Evolutionary conservation across 2,797 vertebrate genomes (phyloP).

Genomic region (Lophius americanus): DNA sequence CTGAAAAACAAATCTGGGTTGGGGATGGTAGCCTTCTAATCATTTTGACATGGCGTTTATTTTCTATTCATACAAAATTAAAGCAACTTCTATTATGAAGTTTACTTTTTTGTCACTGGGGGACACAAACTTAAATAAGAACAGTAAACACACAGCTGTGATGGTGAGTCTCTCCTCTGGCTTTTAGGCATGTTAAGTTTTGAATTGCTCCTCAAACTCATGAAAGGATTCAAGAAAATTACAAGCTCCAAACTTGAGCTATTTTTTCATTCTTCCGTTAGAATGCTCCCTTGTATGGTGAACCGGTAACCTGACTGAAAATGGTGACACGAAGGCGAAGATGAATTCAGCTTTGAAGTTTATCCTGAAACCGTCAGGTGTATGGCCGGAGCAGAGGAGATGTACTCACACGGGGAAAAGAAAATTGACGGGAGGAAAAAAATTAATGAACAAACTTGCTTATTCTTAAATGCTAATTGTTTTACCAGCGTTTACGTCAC

Average conservation of each 20-base stretch:
- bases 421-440: neutral
- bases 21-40: too few species aligned
- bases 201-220: constrained; percentile 6
- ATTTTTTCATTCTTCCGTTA: constrained; percentile 10
- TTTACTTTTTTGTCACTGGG: constrained; percentile 7
- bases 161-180: constrained; percentile 16
- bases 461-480: constrained; percentile 46
- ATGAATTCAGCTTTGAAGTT: constrained; percentile 41
- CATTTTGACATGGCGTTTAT: neutral
- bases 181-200: constrained; percentile 10
- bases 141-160: constrained; percentile 19
- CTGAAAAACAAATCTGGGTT: too few species aligned
- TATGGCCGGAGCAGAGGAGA: constrained; percentile 22
- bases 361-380: constrained; percentile 19
- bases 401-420: constrained; percentile 32
- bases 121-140: constrained; percentile 36
- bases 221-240: constrained; percentile 34
- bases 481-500: constrained; percentile 39
- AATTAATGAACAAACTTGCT: constrained; percentile 36
- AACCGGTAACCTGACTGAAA: constrained; percentile 52
- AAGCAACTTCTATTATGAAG: neutral
- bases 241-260: constrained; percentile 34
- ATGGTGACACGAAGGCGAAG: constrained; percentile 40
- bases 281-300: constrained; percentile 47
- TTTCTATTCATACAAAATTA: constrained; percentile 24